Conservation (phyloP, 2,113 vertebrate genomes). For the Burhinus oedicnemus region DNA sequence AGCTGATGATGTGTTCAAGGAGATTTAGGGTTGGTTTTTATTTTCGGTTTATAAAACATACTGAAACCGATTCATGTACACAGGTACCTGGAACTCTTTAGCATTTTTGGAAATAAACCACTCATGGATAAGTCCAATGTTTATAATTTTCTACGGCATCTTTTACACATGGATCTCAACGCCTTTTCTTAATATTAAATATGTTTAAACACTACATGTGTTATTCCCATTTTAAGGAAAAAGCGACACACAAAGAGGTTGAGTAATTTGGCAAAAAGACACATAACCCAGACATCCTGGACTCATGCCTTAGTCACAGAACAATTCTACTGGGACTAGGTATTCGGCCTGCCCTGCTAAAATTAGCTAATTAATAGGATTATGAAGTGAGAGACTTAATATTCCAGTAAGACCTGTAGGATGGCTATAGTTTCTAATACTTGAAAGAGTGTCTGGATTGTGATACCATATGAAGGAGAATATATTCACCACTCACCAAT, state of each 20-base stretch:
- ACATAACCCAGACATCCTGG: background rate
- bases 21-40: background rate
- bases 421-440: background rate
- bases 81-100: background rate
- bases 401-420: background rate
- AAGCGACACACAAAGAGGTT: background rate
- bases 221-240: background rate
- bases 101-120: background rate
- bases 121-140: background rate
- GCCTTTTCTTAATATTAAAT: background rate
- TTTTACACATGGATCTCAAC: background rate
- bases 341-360: background rate
- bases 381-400: background rate
- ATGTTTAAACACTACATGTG: background rate
- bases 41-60: background rate
- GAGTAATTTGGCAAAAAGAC: background rate
- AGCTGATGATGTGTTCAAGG: background rate
- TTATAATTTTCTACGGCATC: background rate
- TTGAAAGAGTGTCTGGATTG: background rate
- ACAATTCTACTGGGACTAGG: background rate
- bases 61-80: background rate
- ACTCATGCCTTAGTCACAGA: background rate
- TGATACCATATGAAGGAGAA: background rate
- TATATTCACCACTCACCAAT: background rate
- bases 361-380: constrained; percentile 3